Percentiles rank a stretch among this genome's conserved stretches.
Evolutionary conservation across 2,797 vertebrate genomes (phyloP).

Genomic region (Mormyrus hasselquistii): DNA sequence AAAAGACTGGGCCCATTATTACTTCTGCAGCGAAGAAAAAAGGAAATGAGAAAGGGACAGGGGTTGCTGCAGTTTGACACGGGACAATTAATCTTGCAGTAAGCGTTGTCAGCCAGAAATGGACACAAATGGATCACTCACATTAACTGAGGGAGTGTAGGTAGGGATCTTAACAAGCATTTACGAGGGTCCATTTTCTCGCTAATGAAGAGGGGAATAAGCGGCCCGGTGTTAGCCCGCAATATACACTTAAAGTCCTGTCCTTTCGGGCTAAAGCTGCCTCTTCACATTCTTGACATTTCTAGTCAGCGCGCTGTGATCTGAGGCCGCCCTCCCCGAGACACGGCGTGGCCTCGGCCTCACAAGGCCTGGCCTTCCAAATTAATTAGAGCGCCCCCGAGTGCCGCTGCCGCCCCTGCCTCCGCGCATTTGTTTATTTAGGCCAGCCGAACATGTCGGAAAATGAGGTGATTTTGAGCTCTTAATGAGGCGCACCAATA

Average conservation of each 20-base stretch:
- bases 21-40: constrained; percentile 88
- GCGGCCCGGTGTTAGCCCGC: constrained; percentile 90
- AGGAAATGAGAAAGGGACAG: constrained; percentile 97
- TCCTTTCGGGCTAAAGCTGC: constrained; percentile 74
- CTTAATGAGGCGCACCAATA: constrained; percentile 33
- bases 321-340: constrained; percentile 62
- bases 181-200: constrained; percentile 99
- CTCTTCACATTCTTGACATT: constrained; percentile 75
- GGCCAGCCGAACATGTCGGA: constrained; percentile 29
- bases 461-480: constrained; percentile 33
- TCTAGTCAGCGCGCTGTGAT: constrained; percentile 72
- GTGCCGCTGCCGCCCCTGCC: constrained; percentile 10
- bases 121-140: constrained; percentile 99
- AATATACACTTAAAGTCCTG: constrained; percentile 91
- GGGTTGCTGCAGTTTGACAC: constrained; percentile 97
- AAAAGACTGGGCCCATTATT: constrained; percentile 97
- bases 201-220: constrained; percentile 99
- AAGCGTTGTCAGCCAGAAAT: constrained; percentile 98
- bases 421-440: constrained; percentile 37
- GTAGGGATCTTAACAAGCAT: constrained; percentile 99
- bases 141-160: constrained; percentile 97
- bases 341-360: constrained; percentile 59
- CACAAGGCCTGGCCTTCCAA: constrained; percentile 61
- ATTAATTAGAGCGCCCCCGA: constrained; percentile 39
- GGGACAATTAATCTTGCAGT: constrained; percentile 99